These are phyloP conservation scores for Triplophysa siluroides DNA, from an alignment of 2,113 vertebrate species.

Conservation along the genomic window DNA sequence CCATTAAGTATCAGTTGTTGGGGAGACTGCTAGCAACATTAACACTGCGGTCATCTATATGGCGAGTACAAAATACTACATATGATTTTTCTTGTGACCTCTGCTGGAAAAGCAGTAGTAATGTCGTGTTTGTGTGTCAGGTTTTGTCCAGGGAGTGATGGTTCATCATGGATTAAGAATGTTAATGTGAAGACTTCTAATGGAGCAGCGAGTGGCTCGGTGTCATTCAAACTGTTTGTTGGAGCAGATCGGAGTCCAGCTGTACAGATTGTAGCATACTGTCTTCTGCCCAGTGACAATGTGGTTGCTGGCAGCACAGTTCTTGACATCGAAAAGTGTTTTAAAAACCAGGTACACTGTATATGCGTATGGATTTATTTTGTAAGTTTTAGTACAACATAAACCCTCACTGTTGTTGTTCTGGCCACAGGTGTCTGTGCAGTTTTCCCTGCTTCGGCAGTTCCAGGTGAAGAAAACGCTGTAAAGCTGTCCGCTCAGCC, in stretches of 20 bases:
- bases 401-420: not conserved
- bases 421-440: not conserved
- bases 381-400: not conserved
- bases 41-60: constrained; percentile 60
- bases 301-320: constrained; percentile 75
- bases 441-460: not conserved
- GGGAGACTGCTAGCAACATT: constrained; percentile 52
- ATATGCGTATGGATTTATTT: not conserved
- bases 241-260: no score
- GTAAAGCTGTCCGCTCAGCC: not conserved
- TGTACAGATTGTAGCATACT: no score
- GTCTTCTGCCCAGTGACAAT: not conserved
- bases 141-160: constrained; percentile 74
- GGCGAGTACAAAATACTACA: constrained; percentile 59
- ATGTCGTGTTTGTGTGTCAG: constrained; percentile 58
- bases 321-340: constrained; percentile 68
- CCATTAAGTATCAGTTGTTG: constrained; percentile 62
- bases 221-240: no score
- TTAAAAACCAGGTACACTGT: not conserved
- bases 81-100: not conserved
- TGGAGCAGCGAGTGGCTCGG: not conserved
- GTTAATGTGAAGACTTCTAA: constrained; percentile 56
- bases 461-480: not conserved
- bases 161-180: constrained; percentile 61
- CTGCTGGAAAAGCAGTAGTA: not conserved